These are phyloP conservation scores for Catalaphyllia jardinei DNA, from an alignment of 64 coral and sea anemone species.

Conservation along the genomic window DNA sequence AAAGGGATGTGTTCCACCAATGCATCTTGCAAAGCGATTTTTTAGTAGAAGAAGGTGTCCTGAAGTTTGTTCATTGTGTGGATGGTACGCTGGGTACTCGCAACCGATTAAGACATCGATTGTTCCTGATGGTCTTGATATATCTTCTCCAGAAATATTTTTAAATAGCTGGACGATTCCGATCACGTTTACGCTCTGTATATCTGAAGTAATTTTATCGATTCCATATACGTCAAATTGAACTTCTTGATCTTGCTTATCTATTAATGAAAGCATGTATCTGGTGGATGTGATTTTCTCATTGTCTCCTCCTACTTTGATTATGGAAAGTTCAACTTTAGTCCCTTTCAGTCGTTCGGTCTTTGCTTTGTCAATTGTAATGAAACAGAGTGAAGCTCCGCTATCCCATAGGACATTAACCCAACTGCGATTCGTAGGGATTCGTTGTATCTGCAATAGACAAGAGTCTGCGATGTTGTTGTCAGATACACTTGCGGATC, in stretches of 20 bases:
- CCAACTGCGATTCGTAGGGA: constrained; percentile 40
- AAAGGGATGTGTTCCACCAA: too few relatives aligned
- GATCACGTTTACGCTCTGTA: constrained; percentile 42
- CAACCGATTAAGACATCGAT: constrained; percentile 6
- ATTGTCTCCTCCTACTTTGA: too few relatives aligned
- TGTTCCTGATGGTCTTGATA: constrained; percentile 43
- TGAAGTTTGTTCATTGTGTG: constrained; percentile 21
- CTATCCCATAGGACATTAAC: too few relatives aligned
- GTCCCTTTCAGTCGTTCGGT: constrained; percentile 40
- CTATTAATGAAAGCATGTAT: constrained; percentile 23
- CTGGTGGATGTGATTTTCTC: constrained; percentile 45
- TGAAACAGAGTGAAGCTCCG: too few relatives aligned
- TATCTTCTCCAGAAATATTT: constrained; percentile 39
- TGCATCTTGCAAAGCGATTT: too few relatives aligned
- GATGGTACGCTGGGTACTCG: constrained; percentile 41
- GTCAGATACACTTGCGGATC: background rate
- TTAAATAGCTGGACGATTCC: constrained; percentile 28
- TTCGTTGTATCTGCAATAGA: constrained; percentile 51
- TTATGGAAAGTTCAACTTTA: constrained; percentile 15
- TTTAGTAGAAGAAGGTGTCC: too few relatives aligned
- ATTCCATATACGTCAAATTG: constrained; percentile 54
- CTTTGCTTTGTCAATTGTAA: constrained; percentile 57
- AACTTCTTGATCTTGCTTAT: too few relatives aligned
- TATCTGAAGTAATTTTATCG: constrained; percentile 55
- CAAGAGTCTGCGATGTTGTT: too few relatives aligned